Conservation (phyloP, 2,797 vertebrate genomes). For the Poecilia wingei region DNA sequence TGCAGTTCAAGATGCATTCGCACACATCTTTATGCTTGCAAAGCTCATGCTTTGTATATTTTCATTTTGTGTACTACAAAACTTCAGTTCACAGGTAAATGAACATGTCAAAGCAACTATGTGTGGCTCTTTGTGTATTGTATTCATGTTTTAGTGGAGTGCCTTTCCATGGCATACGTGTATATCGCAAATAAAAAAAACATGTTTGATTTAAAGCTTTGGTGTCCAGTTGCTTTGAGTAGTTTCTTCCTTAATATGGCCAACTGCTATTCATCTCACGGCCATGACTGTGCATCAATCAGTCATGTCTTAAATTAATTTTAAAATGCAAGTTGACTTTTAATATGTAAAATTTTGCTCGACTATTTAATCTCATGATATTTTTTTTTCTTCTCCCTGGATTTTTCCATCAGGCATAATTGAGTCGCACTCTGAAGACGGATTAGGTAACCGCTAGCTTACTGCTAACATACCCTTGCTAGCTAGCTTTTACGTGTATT, state of each 20-base stretch:
- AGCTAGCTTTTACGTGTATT: too few species aligned
- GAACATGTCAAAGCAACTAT: conserved; percentile 27
- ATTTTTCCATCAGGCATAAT: too few species aligned
- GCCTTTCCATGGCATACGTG: conserved; percentile 70
- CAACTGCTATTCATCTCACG: not conserved
- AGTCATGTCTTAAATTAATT: too few species aligned
- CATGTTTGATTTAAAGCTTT: conserved; percentile 71
- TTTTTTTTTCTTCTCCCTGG: too few species aligned
- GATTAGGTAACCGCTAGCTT: too few species aligned
- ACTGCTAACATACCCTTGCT: too few species aligned
- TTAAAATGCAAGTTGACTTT: not conserved
- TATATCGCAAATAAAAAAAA: conserved; percentile 46
- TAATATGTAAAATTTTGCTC: not conserved
- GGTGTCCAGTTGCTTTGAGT: conserved; percentile 22
- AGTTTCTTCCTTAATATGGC: not conserved
- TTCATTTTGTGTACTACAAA: conserved; percentile 52
- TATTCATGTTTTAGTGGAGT: conserved; percentile 72
- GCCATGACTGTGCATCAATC: not conserved
- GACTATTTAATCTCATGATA: not conserved
- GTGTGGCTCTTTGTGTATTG: conserved; percentile 53
- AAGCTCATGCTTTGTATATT: conserved; percentile 45
- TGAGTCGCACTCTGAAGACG: too few species aligned
- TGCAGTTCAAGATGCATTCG: conserved; percentile 17
- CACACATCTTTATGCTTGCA: conserved; percentile 48
- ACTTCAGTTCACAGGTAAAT: conserved; percentile 24